Base-by-base conservation (phyloP, 2,797 vertebrate genomes). In the Cyclopterus lumpus region DNA sequence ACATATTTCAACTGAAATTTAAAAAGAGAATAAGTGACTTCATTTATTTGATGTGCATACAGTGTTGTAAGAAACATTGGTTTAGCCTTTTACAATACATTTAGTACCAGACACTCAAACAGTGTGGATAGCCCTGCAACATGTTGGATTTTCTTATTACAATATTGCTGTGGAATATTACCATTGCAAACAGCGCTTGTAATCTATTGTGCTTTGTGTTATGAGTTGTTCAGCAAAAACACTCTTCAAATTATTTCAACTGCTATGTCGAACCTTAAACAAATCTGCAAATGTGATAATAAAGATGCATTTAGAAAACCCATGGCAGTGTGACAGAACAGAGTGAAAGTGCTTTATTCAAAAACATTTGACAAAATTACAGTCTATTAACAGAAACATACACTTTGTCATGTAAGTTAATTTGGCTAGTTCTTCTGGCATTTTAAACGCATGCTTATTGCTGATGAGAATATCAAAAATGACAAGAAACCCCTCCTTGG, bases 11-110 rank as follows among this genome's bases (percentile, higher is more conserved):
- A n/a, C n/a, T n/a, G n/a, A n/a, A n/a, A n/a, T n/a, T n/a, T n/a
- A n/a, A n/a, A n/a, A n/a, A n/a, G n/a, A n/a, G n/a, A n/a, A n/a
- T n/a, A n/a, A n/a, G n/a, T 67, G 55, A 82, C 30, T 83, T 86
- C 9, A 68, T 69, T 64, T 10, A 79, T 87, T 73, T 94, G 92
- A 88, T 69, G 89, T 91, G 88, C 36, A 77, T 68, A 82, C 59
- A 73, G 14, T 49, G 44, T 79, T 90, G 58, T 79, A 77, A 77
- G 83, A 30, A 73, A 36, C 5, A 79, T 42, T 71, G 40, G 15
- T 82, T 83, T 55, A 59, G 55, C 18, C 32, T 71, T n/a, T 57
- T 65, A 40, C 77, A 60, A 67, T 60, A 24, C 34, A 53, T 49
- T 70, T 55, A 53, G 20, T 30, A 72, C 18, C 44, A 64, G 15